Evolutionary conservation across 1,140 invertebrate species (phyloP), one percentile per base, ranked within the genome.

Genomic region (Saxidomus purpurata): DNA sequence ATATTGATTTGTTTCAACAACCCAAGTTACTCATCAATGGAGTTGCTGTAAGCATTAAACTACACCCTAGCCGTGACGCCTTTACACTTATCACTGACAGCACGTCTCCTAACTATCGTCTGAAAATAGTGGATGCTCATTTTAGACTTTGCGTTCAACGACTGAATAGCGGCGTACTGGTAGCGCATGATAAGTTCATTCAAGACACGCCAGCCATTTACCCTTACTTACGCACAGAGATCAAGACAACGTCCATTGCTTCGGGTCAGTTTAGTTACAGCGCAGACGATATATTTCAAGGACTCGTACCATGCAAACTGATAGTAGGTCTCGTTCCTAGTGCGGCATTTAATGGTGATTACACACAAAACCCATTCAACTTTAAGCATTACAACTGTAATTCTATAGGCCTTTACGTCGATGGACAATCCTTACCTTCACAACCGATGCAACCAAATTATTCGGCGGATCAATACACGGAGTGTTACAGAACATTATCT

Each of bases 1-100:
- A 85, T 38, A 69, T 90, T 13, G 89, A 90, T 40, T 1, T 90
- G 3, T 87, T 90, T 87, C 83, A 87, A 77, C 89, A 90, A 38
- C 43, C 67, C 49, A 74, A 40, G 40, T 25, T 77, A 49, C 38
- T 77, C 19, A 25, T 49, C 25, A 77, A 77, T 28, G 74, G 74
- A 49, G 47, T 77, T 2, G 1, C 74, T 28, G 38, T 77, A 11
- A 36, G 74, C n/a, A 77, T 49, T 3, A 77, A 77, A 77, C 43
- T 77, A 31, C n/a, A 22, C 3, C 74, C 1, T 25, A 55, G 36
- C 9, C 74, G 25, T 11, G 74, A 77, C 28, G 2, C 74, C 13
- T 77, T 77, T 28, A 25, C 13, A 49, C 1, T 77, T 8, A 77
- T 77, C 28, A 85, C 59, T 17, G 61, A 71, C 28, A 61, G 13